Evolutionary conservation across 1,140 invertebrate genomes (phyloP).

Genomic region (Drosophila persimilis): DNA sequence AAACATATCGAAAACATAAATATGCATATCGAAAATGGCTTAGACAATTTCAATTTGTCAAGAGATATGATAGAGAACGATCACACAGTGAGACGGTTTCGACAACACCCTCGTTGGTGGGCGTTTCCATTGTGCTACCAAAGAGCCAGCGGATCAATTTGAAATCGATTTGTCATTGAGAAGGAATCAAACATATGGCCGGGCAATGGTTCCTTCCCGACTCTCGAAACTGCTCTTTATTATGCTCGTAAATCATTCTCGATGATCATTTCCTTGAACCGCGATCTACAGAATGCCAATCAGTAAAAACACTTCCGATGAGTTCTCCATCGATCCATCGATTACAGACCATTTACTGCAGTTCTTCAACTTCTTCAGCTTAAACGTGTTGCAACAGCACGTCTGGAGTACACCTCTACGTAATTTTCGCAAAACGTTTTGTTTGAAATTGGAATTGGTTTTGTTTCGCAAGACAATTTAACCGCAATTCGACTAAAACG

Average conservation of each 20-base stretch:
- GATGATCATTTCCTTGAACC: slow-evolving; percentile 55
- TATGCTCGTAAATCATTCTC: slow-evolving; percentile 50
- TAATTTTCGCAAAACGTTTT: slow-evolving; percentile 75
- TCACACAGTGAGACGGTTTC: background rate
- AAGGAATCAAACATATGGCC: slow-evolving; percentile 19
- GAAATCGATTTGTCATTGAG: slow-evolving; percentile 63
- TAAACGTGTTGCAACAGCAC: slow-evolving; percentile 48
- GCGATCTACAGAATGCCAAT: slow-evolving; percentile 49
- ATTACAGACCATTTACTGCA: slow-evolving; percentile 40
- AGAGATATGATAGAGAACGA: slow-evolving; percentile 55
- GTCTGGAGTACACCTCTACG: slow-evolving; percentile 65
- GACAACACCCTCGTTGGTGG: slow-evolving; percentile 33
- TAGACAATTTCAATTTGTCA: slow-evolving; percentile 71
- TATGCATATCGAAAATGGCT: slow-evolving; percentile 71
- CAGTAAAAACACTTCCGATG: slow-evolving; percentile 73
- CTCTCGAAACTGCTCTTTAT: slow-evolving; percentile 43
- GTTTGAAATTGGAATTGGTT: slow-evolving; percentile 79
- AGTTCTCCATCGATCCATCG: slow-evolving; percentile 37
- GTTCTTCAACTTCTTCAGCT: slow-evolving; percentile 20
- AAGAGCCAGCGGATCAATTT: slow-evolving; percentile 50
- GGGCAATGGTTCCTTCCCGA: background rate
- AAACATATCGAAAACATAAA: slow-evolving; percentile 58
- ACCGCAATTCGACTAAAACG: slow-evolving; percentile 70
- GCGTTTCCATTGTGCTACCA: slow-evolving; percentile 55
- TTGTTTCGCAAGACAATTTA: slow-evolving; percentile 69